Evolutionary conservation across 2,888 invertebrate genomes (phyloP).

Genomic region (Adelphocoris suturalis): DNA sequence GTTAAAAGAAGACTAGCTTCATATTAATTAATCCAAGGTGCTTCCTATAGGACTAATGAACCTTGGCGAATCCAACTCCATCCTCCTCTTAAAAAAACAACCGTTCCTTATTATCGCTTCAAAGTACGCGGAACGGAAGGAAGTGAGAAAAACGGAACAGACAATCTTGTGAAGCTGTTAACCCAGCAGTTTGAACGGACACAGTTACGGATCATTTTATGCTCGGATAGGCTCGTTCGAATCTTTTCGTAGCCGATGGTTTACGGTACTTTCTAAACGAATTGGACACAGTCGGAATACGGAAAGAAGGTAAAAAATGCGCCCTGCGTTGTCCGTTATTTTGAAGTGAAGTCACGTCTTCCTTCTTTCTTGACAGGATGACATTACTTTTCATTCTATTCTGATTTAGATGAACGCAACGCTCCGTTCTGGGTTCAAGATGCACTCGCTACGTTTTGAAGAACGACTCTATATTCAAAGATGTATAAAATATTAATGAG

Average conservation of each 20-base stretch:
- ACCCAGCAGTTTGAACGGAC: constrained; percentile 44
- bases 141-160: not conserved
- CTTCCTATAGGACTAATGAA: not conserved
- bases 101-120: constrained; percentile 4
- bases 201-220: constrained; percentile 63
- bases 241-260: constrained; percentile 56
- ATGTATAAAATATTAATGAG: too few species aligned
- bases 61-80: not conserved
- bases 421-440: not conserved
- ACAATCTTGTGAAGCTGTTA: constrained; percentile 5
- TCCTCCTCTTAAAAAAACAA: not conserved
- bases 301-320: not conserved
- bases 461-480: too few species aligned
- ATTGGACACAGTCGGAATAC: constrained; percentile 48
- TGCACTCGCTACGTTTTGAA: too few species aligned
- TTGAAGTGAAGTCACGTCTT: constrained; percentile 39
- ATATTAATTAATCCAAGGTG: not conserved
- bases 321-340: constrained; percentile 8
- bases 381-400: constrained; percentile 5
- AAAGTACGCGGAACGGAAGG: constrained; percentile 17
- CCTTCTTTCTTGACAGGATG: constrained; percentile 8
- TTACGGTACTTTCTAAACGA: constrained; percentile 65
- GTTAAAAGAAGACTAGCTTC: too few species aligned
- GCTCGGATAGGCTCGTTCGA: constrained; percentile 58
- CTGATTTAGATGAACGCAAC: not conserved